A percentile compares a stretch with the other conserved stretches of the same genome.
Conservation (phyloP, 2,113 vertebrate genomes). For the Phrynocephalus versicolor region DNA sequence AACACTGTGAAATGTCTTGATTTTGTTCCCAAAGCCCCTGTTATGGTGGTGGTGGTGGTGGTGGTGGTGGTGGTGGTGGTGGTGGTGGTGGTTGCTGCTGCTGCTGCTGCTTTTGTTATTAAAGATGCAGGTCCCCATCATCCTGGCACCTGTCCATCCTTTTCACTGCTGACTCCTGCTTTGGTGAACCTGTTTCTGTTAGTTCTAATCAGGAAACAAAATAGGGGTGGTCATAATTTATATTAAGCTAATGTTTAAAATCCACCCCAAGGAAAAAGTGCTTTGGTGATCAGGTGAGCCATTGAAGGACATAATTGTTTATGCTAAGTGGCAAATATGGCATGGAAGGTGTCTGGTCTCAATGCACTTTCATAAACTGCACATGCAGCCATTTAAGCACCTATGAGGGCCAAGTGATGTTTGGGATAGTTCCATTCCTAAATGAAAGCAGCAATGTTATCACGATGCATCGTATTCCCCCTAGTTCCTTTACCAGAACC, state of each 20-base stretch:
- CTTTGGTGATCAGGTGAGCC: not conserved
- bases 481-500: not conserved
- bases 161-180: constrained; percentile 63
- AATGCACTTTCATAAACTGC: not conserved
- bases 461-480: not conserved
- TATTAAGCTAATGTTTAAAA: not conserved
- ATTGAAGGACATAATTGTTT: not conserved
- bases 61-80: too few relatives aligned
- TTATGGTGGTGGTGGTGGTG: too few relatives aligned
- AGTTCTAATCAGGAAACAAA: not conserved
- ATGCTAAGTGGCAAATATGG: not conserved
- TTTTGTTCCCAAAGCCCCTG: too few relatives aligned
- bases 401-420: not conserved
- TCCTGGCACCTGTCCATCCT: not conserved
- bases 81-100: too few relatives aligned
- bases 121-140: too few relatives aligned
- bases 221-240: not conserved
- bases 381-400: not conserved
- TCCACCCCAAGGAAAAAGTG: not conserved
- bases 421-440: not conserved
- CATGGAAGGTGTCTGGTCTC: not conserved
- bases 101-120: too few relatives aligned
- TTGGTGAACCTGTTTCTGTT: not conserved
- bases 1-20: too few relatives aligned
- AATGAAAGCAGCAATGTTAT: not conserved